Base-by-base conservation (phyloP, 2,113 vertebrate genomes). In the Labeo rohita region DNA sequence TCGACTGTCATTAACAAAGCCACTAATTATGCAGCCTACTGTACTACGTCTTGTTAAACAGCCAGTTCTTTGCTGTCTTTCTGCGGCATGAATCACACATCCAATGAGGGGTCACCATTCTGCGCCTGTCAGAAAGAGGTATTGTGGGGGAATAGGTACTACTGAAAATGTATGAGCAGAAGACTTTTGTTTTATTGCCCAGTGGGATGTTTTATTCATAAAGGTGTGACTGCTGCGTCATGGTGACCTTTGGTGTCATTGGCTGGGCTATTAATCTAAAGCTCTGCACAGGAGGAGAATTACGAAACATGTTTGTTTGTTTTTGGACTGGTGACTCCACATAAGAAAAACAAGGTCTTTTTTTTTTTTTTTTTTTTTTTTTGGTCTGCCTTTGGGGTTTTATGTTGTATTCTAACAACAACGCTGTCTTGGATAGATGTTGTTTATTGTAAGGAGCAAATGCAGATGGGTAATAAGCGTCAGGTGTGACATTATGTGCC, bases 181-280 rank as follows among this genome's bases (percentile, higher is more conserved):
- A 61, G 28, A 76, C 74, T 87, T 83, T 83, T 87, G 79, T 89
- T 84, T 74, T 84, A 86, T 80, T 83, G 84, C 74, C 73, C 43
- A 13, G 78, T 45, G 61, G 34, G 61, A 80, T 85, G 80, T 85
- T 88, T 88, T 84, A 88, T 88, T 87, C 87, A 90, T 78, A 66
- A 16, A 13, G 74, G 39, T 63, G 81, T 86, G 84, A 78, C 87
- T 52, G 61, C 83, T 13, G 49, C 10, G 2, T 73, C 83, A 66
- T 36, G 6, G 34, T 56, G 47, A 86, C 87, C 81, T 85, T 79
- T 54, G 76, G 59, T 34, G 80, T 84, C 84, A 21, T 50, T 36
- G 82, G 63, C 61, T 45, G 6, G 50, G 74, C 49, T 80, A 65
- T 80, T 76, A 28, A 80, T 86, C 63, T 84, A 39, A 88, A 63